Percentiles rank a stretch among this genome's conserved stretches.
phyloP scores from a whole-genome alignment of 1,140 invertebrate genomes.

The Hycleus phaleratus region DNA sequence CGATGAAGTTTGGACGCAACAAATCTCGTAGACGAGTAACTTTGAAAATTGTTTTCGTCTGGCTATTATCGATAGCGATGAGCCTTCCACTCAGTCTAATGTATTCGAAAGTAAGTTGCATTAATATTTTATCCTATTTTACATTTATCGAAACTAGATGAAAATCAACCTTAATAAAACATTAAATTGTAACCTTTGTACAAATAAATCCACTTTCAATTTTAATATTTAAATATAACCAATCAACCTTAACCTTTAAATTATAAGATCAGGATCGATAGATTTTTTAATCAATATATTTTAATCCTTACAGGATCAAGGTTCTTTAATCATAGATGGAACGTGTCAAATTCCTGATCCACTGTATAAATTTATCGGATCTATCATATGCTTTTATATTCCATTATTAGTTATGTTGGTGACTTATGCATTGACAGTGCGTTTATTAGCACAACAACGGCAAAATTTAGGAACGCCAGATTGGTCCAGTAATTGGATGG shows the following conservation, averaged over 20 bases:
- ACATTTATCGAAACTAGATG: too few relatives aligned
- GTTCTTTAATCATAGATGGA: slow-evolving; percentile 69
- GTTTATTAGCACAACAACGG: slow-evolving; percentile 67
- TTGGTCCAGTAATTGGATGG: slow-evolving; percentile 55
- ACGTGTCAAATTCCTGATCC: slow-evolving; percentile 81
- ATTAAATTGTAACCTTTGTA: background rate
- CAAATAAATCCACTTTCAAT: background rate
- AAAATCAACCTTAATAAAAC: background rate
- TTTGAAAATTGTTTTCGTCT: slow-evolving; percentile 84
- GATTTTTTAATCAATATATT: slow-evolving; percentile 15
- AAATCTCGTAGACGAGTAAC: slow-evolving; percentile 79
- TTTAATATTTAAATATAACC: background rate
- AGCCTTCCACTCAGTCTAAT: slow-evolving; percentile 78
- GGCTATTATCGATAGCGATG: slow-evolving; percentile 83
- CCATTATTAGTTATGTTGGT: slow-evolving; percentile 90
- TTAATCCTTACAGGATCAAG: slow-evolving; percentile 58
- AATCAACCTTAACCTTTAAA: background rate
- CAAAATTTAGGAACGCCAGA: slow-evolving; percentile 58
- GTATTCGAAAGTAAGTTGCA: slow-evolving; percentile 67
- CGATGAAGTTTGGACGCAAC: slow-evolving; percentile 83
- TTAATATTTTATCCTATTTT: background rate
- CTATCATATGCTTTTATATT: slow-evolving; percentile 92
- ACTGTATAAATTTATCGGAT: slow-evolving; percentile 85
- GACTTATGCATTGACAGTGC: slow-evolving; percentile 85
- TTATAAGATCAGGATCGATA: background rate